Evolutionary conservation across 2,113 vertebrate species (phyloP).

Genomic region (Apus apus): DNA sequence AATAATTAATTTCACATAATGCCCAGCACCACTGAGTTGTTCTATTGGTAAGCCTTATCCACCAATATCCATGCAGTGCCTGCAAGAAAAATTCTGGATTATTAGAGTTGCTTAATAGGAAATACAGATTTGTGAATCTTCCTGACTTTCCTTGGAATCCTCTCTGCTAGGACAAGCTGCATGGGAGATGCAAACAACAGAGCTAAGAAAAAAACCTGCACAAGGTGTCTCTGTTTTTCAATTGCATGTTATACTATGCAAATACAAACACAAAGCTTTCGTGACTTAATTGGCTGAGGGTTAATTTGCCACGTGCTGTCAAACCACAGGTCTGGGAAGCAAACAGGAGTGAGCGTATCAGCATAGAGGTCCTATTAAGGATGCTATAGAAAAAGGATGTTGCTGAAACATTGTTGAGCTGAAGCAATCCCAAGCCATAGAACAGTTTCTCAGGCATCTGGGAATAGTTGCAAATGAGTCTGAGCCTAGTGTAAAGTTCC

Average conservation of each 20-base stretch:
- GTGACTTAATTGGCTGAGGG: neutral
- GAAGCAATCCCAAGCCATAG: neutral
- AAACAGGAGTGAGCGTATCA: neutral
- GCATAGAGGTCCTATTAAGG: neutral
- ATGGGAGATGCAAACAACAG: neutral
- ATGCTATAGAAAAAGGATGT: neutral
- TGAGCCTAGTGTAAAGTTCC: neutral
- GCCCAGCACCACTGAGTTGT: neutral
- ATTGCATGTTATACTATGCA: neutral
- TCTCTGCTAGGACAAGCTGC: neutral
- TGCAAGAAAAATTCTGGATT: slow-evolving; percentile 31
- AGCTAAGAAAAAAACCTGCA: neutral
- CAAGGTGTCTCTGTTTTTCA: neutral
- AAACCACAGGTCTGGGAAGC: neutral
- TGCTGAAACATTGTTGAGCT: neutral
- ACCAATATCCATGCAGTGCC: neutral
- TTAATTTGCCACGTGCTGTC: neutral
- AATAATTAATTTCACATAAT: neutral
- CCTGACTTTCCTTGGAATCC: neutral
- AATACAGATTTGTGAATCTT: neutral
- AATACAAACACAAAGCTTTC: neutral
- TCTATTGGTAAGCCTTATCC: neutral
- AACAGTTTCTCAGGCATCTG: neutral
- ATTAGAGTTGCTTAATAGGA: neutral
- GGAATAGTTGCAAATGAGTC: neutral